Base-by-base conservation (phyloP, 2,113 vertebrate species). In the Motacilla tschutschensis region DNA sequence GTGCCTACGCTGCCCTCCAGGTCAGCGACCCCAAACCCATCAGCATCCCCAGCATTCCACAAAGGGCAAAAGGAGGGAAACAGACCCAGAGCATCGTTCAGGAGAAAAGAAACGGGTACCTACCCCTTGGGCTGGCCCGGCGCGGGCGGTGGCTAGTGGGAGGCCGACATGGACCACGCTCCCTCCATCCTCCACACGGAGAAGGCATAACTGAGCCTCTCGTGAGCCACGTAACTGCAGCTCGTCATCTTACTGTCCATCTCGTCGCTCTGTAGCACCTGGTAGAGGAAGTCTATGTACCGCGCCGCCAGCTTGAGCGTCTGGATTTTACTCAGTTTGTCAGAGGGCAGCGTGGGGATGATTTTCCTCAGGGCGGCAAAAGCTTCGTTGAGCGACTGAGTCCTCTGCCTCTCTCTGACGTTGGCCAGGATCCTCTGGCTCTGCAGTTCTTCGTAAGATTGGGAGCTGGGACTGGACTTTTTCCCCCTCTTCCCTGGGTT, bases 141-240 rank as follows among this genome's bases (percentile, higher is more conserved):
- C 74, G 79, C 17, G 7, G 96, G 94, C 85, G 71, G 93, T 90
- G 94, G 97, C 96, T 98, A 99, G 97, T 99, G 98, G 88, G 98
- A 99, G 93, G 98, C 98, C 47, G 98, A 99, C 98, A 99, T 98
- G 97, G 98, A 99, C 98, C 98, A 99, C 7, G 98, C 98, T 95
- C 98, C 98, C 87, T 99, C 98, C 98, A 99, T 99, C 97, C 98
- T 98, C 98, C 98, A 99, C 66, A 99, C 98, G 2, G 98, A 99
- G 96, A 99, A 99, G 95, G 98, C 98, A 95, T 99, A 99, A 96
- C 98, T 99, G 96, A 99, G 98, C 96, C 98, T 98, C 96, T 99
- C 98, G 8, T 99, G 98, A 90, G 98, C 98, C 97, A 99, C 98
- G 95, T 99, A 99, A 96, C 98, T 99, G 95, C 98, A 99, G 95